Base-by-base conservation (phyloP, 2,113 vertebrate species). In the Leucoraja erinaceus region DNA sequence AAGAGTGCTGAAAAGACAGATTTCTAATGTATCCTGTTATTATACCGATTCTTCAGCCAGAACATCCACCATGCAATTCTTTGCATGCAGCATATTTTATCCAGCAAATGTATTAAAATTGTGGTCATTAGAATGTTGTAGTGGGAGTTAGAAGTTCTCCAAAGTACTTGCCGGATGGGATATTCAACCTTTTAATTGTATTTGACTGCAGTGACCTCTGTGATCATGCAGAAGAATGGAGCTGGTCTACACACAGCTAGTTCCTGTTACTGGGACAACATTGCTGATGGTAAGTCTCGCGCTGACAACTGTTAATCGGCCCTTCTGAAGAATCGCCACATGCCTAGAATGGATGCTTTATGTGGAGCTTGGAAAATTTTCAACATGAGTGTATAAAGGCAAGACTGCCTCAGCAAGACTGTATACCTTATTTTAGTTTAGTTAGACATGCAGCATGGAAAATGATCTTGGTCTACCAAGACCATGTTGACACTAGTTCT, bases 201-300 rank as follows among this genome's bases (percentile, higher is more conserved):
- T 93, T 3, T 92, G 0, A 93, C 93, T 93, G 92, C 94, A 98
- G 98, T 98, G 93, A 99, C 97, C 75, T 99, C 98, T 93, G 96
- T 98, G 77, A 98, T 99, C 93, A 98, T 99, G 98, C 98, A 99
- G 93, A 99, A 99, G 95, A 99, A 98, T 6, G 98, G 98, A 59
- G 98, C 98, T 8, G 98, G 98, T 7, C 94, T 99, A 22, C 98
- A 99, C 93, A 97, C 98, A 2, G 98, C 98, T 18, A 98, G 97
- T 78, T 96, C 98, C 9, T 99, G 98, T 94, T 99, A 98, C 96
- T 99, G 98, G 98, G 98, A 99, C 95, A 98, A 97, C 95, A 94
- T 96, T 31, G 98, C 97, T 22, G 98, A 99, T n/a, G 98, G 98
- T 99, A 97, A 93, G 95, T n/a, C 78, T 33, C 4, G 4, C 33